phyloP scores from a whole-genome alignment of 2,888 invertebrate species.

The Diarsia rubi region DNA sequence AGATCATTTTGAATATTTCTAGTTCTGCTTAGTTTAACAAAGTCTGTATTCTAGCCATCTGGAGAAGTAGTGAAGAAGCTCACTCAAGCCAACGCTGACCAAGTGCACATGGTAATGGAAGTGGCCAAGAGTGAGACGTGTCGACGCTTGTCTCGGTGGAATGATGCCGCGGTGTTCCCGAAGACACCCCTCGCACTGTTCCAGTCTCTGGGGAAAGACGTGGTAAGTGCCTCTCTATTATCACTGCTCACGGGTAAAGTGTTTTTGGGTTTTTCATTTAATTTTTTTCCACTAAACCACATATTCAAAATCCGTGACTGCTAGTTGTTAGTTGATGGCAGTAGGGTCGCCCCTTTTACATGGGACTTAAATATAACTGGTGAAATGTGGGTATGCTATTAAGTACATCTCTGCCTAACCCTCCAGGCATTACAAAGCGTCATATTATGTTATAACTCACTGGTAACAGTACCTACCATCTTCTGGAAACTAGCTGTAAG shows the following conservation, averaged over 20 bases:
- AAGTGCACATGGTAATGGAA: slow-evolving; percentile 68
- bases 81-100: slow-evolving; percentile 63
- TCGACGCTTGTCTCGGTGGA: slow-evolving; percentile 65
- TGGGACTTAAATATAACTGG: no score
- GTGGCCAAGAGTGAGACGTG: slow-evolving; percentile 68
- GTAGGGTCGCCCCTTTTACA: no score
- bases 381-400: no score
- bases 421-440: no score
- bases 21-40: neutral
- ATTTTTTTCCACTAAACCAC: no score
- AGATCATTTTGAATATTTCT: neutral
- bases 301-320: no score
- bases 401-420: no score
- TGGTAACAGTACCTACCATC: neutral
- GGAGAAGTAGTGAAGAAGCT: slow-evolving; percentile 58
- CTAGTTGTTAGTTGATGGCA: no score
- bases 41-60: slow-evolving; percentile 44
- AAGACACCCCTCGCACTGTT: slow-evolving; percentile 67
- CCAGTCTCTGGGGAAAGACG: slow-evolving; percentile 59
- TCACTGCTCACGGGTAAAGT: neutral
- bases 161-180: slow-evolving; percentile 68
- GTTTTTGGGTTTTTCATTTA: no score
- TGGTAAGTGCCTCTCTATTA: slow-evolving; percentile 58
- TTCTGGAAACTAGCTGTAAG: neutral
- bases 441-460: no score